Evolutionary conservation across 2,113 vertebrate genomes (phyloP).

Genomic region (Microtus montanus): DNA sequence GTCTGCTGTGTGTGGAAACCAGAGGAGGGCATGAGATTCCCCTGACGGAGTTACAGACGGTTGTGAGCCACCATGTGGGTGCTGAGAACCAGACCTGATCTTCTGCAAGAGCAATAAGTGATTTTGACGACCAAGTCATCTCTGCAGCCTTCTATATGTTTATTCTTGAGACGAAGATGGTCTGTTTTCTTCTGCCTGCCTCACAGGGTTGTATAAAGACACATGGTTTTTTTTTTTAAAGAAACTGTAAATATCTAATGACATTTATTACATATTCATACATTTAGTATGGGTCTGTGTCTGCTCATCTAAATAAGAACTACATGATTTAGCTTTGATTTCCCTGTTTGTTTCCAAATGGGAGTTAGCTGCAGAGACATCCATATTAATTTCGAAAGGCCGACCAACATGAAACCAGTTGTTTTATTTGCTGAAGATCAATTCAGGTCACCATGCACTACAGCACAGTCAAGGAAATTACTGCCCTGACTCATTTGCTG

Average conservation of each 20-base stretch:
- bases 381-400: not conserved
- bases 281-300: not conserved
- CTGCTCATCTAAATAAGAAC: not conserved
- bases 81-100: not conserved
- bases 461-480: not conserved
- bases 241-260: not conserved
- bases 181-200: not conserved
- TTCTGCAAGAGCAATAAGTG: not conserved
- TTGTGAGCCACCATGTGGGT: not conserved
- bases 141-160: not conserved
- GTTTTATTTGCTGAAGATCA: not conserved
- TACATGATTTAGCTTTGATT: constrained; percentile 12
- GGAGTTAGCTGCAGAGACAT: not conserved
- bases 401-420: not conserved
- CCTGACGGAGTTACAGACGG: not conserved
- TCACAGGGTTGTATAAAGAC: not conserved
- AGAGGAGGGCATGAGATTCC: not conserved
- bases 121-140: not conserved
- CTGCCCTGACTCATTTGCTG: not conserved
- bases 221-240: not conserved
- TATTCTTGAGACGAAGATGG: not conserved
- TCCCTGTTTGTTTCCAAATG: not conserved
- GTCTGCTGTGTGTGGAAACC: not conserved
- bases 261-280: too few relatives aligned
- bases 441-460: not conserved